Evolutionary conservation across 2,888 invertebrate species (phyloP).

Genomic region (Cataglyphis livida): DNA sequence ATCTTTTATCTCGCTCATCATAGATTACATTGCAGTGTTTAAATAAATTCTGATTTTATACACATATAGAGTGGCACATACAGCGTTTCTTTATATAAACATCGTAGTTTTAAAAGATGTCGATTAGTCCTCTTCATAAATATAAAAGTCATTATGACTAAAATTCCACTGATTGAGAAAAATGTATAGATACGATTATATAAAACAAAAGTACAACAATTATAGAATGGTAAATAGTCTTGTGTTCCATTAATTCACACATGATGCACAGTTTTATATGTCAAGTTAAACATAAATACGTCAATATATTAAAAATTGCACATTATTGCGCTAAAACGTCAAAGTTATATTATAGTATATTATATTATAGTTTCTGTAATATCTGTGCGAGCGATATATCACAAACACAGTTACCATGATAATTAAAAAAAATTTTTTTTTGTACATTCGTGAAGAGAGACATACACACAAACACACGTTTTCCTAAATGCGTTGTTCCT

Average conservation of each 20-base stretch:
- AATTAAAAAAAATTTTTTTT: neutral
- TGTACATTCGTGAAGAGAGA: neutral
- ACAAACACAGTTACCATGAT: neutral
- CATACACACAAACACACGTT: neutral
- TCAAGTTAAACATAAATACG: neutral
- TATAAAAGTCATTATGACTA: neutral
- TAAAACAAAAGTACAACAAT: slow-evolving; percentile 49
- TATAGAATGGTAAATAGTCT: neutral
- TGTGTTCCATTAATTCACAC: neutral
- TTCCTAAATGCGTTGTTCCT: neutral
- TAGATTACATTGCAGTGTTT: neutral
- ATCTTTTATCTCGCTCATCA: neutral
- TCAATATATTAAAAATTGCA: slow-evolving; percentile 13
- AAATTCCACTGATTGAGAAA: neutral
- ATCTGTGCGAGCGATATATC: slow-evolving; percentile 11
- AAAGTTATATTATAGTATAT: slow-evolving; percentile 11
- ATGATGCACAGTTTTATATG: neutral
- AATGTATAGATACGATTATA: slow-evolving; percentile 24
- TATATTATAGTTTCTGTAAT: slow-evolving; percentile 13
- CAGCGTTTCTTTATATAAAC: neutral
- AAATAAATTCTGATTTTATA: slow-evolving; percentile 21
- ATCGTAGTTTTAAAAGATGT: neutral
- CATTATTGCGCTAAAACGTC: neutral
- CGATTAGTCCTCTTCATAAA: neutral
- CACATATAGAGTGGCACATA: neutral